Evolutionary conservation across 2,797 vertebrate species (phyloP).

Genomic region (Manis javanica): DNA sequence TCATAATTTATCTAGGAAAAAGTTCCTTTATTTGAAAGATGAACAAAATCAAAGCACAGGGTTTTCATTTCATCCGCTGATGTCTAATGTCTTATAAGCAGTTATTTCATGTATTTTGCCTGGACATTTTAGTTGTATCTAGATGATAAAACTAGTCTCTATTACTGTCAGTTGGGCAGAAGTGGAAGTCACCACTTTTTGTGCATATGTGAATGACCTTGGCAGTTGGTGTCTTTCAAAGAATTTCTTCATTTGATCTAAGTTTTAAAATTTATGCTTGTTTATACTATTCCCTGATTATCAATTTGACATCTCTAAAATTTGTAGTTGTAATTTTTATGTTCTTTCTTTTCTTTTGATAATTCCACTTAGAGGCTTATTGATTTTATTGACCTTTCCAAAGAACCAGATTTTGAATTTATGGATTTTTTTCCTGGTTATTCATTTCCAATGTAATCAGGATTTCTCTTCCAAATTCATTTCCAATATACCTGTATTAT

Average conservation of each 20-base stretch:
- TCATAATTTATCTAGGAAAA: not conserved
- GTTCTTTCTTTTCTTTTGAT: not conserved
- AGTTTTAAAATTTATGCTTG: not conserved
- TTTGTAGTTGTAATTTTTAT: not conserved
- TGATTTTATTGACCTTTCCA: not conserved
- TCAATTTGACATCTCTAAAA: not conserved
- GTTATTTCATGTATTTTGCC: not conserved
- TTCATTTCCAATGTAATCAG: not conserved
- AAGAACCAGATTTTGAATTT: not conserved
- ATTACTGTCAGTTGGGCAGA: not conserved
- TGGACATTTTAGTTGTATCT: not conserved
- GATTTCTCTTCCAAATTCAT: no score
- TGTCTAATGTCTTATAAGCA: not conserved
- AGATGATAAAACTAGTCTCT: not conserved
- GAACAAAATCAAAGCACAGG: not conserved
- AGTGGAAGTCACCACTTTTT: not conserved
- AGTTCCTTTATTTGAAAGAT: not conserved
- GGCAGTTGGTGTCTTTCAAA: not conserved
- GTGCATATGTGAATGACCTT: not conserved
- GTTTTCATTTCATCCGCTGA: not conserved
- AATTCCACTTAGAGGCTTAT: not conserved
- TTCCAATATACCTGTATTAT: not conserved
- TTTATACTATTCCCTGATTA: not conserved
- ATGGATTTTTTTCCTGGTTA: not conserved
- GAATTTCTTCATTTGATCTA: not conserved